A percentile compares a stretch with the other conserved stretches of the same genome.
phyloP scores from a whole-genome alignment of 2,113 vertebrate genomes.

The Tachuris rubrigastra region DNA sequence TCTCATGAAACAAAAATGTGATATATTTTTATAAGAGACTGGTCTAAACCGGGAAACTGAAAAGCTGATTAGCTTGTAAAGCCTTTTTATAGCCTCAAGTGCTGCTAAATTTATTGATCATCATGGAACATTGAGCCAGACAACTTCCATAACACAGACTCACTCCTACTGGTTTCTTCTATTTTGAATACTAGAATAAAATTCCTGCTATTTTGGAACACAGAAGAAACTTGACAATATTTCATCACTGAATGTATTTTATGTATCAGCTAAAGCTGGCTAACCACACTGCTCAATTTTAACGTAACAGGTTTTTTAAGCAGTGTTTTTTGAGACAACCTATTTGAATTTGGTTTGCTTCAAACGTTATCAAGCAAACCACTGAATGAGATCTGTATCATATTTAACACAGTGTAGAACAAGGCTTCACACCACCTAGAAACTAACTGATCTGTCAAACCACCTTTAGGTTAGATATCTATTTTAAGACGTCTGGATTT shows the following conservation, averaged over 20 bases:
- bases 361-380: background rate
- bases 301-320: background rate
- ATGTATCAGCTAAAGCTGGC: background rate
- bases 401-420: background rate
- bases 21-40: background rate
- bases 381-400: background rate
- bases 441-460: background rate
- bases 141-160: background rate
- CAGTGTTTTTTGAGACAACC: background rate
- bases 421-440: background rate
- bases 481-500: background rate
- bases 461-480: background rate
- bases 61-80: background rate
- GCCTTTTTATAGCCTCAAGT: background rate
- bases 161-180: background rate
- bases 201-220: background rate
- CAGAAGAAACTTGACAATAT: background rate
- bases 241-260: background rate
- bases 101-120: background rate
- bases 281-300: background rate
- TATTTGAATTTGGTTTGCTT: background rate
- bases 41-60: background rate
- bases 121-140: background rate
- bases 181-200: background rate
- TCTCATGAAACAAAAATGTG: background rate